Percentiles rank a stretch among this genome's conserved stretches.
Evolutionary conservation across 1,140 invertebrate species (phyloP).

Genomic region (Choristoneura fumiferana): DNA sequence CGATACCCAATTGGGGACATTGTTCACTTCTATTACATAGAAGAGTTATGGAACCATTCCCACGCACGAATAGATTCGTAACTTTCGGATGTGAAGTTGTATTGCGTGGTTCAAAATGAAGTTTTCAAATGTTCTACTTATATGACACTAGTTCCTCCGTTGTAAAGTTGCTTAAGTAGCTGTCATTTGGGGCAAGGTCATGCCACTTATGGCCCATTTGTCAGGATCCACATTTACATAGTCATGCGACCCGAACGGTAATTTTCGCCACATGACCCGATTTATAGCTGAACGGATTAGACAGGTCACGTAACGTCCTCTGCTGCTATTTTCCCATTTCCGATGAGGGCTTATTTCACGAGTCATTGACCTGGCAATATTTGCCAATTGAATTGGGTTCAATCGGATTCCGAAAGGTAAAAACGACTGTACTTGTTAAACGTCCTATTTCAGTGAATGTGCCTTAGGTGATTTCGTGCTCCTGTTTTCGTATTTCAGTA

Average conservation of each 20-base stretch:
- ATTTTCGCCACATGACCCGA: slow-evolving; percentile 10
- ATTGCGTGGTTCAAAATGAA: not conserved
- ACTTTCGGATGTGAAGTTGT: slow-evolving; percentile 1
- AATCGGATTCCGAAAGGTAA: too few species aligned
- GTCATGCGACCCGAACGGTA: not conserved
- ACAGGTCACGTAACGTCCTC: slow-evolving; percentile 12
- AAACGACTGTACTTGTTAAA: too few species aligned
- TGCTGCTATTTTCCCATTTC: slow-evolving; percentile 1
- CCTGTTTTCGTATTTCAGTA: too few species aligned
- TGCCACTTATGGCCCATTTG: not conserved
- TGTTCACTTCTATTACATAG: slow-evolving; percentile 6
- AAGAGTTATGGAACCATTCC: slow-evolving; percentile 13
- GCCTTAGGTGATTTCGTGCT: too few species aligned
- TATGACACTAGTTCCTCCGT: not conserved
- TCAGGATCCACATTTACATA: slow-evolving; percentile 1
- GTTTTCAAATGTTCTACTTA: not conserved
- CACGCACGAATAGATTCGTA: slow-evolving; percentile 13
- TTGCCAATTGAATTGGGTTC: not conserved
- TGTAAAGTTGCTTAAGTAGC: not conserved
- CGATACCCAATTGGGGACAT: slow-evolving; percentile 9
- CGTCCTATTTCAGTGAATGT: too few species aligned
- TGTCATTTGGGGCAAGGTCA: not conserved
- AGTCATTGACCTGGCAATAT: not conserved
- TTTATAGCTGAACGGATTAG: not conserved
- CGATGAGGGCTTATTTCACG: not conserved